Evolutionary conservation across 2,888 invertebrate genomes (phyloP).

Genomic region (Agriopis marginaria): DNA sequence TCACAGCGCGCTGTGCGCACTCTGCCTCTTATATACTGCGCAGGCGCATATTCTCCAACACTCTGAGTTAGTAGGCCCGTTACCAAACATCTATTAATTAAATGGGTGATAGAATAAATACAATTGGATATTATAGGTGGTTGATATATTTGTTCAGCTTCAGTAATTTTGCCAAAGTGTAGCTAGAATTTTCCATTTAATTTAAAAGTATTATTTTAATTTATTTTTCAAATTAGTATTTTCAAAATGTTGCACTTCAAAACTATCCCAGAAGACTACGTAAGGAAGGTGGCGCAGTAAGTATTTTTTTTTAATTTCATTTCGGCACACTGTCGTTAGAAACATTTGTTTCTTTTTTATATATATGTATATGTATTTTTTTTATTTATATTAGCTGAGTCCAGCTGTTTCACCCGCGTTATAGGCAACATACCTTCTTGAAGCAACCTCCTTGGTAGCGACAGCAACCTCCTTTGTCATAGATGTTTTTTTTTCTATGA

Average conservation of each 20-base stretch:
- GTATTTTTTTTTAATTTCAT: slow-evolving; percentile 47
- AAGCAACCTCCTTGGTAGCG: too few relatives aligned
- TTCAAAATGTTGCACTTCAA: slow-evolving; percentile 78
- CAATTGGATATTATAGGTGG: slow-evolving; percentile 81
- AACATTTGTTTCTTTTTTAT: too few relatives aligned
- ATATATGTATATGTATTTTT: too few relatives aligned
- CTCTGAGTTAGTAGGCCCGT: slow-evolving; percentile 56
- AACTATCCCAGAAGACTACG: slow-evolving; percentile 75
- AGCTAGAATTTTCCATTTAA: slow-evolving; percentile 44
- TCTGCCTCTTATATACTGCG: slow-evolving; percentile 73
- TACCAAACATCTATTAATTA: slow-evolving; percentile 58
- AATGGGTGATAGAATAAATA: slow-evolving; percentile 82
- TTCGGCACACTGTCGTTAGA: too few relatives aligned
- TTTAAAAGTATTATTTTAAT: slow-evolving; percentile 56
- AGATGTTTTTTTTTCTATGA: too few relatives aligned
- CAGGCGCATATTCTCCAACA: slow-evolving; percentile 60
- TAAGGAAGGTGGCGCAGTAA: slow-evolving; percentile 75
- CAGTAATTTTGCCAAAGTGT: slow-evolving; percentile 80
- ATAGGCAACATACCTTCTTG: too few relatives aligned
- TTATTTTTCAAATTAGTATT: slow-evolving; percentile 44
- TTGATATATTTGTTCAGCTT: slow-evolving; percentile 84
- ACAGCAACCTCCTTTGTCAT: too few relatives aligned
- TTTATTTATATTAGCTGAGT: too few relatives aligned
- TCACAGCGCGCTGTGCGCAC: slow-evolving; percentile 64
- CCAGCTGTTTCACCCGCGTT: too few relatives aligned